Evolutionary conservation across 2,888 invertebrate genomes (phyloP), one percentile per base, ranked within the genome.

Genomic region (Phragmatobia fuliginosa): DNA sequence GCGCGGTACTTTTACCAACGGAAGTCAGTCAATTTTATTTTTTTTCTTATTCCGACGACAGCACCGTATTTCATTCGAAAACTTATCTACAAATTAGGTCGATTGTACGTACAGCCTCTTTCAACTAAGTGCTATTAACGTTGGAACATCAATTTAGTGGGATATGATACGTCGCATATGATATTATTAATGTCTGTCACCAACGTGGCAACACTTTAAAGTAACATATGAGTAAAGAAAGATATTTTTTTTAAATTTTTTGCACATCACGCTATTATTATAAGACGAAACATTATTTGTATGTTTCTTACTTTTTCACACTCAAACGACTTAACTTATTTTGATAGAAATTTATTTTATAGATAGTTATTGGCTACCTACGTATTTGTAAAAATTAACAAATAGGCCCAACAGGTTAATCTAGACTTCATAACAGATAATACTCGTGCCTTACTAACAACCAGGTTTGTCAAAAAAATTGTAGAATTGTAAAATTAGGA

Each of bases 1-100:
- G 33, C 28, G 25, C 36, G 36, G 33, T 7, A 64, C 52, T 36
- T 64, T 52, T 52, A 52, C 28, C 56, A 14, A 63, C 45, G 63
- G 32, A 60, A 32, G 59, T 10, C 4, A 18, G 8, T 62, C 32
- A 3, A 60, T 60, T 21, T 33, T 60, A 32, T 16, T 32, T 33
- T n/a, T 59, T 60, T 7, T 41, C 41, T 33, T n/a, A 21, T 33
- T 21, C 18, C 21, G 10, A 60, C 33, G 33, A 33, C 11, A 32
- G n/a, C 31, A 60, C 59, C 10, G 33, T 18, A 60, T 59, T 59
- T 59, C 8, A 31, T 18, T 32, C 32, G n/a, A 32, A 11, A 60
- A 60, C 32, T 33, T 60, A 32, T 59, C 18, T 11, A 7, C 7
- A 21, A 18, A 33, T 58, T 28, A 31, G 28, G 16, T 18, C 8